Conservation (phyloP, 1,140 invertebrate genomes). For the Formica exsecta region DNA sequence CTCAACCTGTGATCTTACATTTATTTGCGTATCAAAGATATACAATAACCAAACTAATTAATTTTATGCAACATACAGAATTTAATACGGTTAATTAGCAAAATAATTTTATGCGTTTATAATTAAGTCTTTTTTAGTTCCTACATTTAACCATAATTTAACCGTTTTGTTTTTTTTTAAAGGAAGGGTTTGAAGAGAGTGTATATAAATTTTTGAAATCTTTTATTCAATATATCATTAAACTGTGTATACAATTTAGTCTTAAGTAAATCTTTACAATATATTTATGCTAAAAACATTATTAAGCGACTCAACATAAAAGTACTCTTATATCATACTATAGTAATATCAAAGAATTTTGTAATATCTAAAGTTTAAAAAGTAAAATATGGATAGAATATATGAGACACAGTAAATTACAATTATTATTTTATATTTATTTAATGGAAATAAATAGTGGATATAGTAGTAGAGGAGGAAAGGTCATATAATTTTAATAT, state of each 20-base stretch:
- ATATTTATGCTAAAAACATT: neutral
- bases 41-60: neutral
- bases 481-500: neutral
- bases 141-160: too few relatives aligned
- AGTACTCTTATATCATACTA: neutral
- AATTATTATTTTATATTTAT: conserved; percentile 21
- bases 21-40: neutral
- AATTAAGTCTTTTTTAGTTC: neutral
- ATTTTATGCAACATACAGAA: too few relatives aligned
- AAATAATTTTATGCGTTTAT: neutral
- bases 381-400: neutral
- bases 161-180: too few relatives aligned
- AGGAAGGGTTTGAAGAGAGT: too few relatives aligned
- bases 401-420: neutral
- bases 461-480: neutral
- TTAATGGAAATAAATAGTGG: conserved; percentile 32
- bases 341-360: neutral
- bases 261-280: conserved; percentile 33
- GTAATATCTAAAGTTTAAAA: neutral
- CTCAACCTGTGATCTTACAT: conserved; percentile 25
- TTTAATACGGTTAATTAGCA: neutral
- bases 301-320: too few relatives aligned
- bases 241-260: conserved; percentile 38
- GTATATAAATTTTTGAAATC: too few relatives aligned
- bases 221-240: conserved; percentile 27